These are phyloP conservation scores for Polymixis flavicincta DNA, from an alignment of 2,888 invertebrate genomes.

Conservation along the genomic window DNA sequence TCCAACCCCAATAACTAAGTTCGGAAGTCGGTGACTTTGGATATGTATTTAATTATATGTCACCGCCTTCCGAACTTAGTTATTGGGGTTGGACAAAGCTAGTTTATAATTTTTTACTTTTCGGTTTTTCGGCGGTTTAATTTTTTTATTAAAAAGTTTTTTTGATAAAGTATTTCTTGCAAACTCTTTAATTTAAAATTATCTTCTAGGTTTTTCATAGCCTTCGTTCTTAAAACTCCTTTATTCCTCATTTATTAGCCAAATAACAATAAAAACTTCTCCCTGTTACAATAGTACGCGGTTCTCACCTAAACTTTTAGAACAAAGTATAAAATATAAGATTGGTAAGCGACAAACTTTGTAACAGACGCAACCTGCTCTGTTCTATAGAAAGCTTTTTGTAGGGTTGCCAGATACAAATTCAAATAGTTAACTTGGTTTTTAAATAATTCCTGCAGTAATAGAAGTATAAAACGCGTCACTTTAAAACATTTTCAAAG, in stretches of 20 bases:
- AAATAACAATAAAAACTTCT: constrained; percentile 33
- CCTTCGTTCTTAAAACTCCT: background rate
- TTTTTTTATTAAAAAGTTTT: too few species aligned
- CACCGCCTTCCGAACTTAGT: too few species aligned
- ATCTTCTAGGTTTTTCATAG: background rate
- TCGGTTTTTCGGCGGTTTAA: too few species aligned
- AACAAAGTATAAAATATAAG: constrained; percentile 65
- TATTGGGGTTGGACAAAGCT: too few species aligned
- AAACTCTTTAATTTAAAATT: background rate
- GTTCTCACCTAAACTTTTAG: constrained; percentile 45
- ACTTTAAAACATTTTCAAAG: background rate
- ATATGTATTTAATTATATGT: too few species aligned
- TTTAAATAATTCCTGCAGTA: background rate
- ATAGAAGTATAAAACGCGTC: background rate
- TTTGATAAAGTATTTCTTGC: background rate
- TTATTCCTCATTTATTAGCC: constrained; percentile 3
- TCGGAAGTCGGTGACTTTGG: too few species aligned
- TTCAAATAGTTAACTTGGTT: accelerated
- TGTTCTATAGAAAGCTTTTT: constrained; percentile 42
- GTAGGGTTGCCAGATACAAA: constrained; percentile 46
- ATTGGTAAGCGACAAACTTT: constrained; percentile 64
- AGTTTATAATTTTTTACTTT: too few species aligned
- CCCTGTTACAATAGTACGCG: constrained; percentile 17
- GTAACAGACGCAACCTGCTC: constrained; percentile 52
- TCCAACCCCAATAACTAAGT: too few species aligned